phyloP scores from a whole-genome alignment of 2,797 vertebrate genomes.

The Microctenopoma lineatum region DNA sequence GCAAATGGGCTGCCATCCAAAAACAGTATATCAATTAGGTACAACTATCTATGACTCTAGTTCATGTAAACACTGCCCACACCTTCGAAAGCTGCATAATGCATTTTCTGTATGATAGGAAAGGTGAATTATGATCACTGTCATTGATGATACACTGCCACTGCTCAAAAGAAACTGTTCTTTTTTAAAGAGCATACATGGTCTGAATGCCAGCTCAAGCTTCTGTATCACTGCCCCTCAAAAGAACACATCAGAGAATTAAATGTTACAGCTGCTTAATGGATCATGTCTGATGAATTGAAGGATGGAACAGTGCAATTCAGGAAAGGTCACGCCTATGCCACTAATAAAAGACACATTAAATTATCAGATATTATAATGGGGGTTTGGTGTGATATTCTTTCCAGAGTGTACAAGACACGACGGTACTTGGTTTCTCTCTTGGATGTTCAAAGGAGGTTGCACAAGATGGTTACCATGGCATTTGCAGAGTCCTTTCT shows the following conservation, averaged over 20 bases:
- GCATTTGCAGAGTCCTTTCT: conserved; percentile 65
- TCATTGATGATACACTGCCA: conserved; percentile 33
- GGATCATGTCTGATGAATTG: conserved; percentile 57
- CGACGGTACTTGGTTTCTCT: conserved; percentile 49
- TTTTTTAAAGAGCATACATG: conserved; percentile 21
- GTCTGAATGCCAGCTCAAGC: conserved; percentile 41
- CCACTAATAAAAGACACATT: conserved; percentile 54
- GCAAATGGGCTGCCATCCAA: conserved; percentile 29
- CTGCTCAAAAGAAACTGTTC: conserved; percentile 31
- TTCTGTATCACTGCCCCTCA: conserved; percentile 26
- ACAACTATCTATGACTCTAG: conserved; percentile 20
- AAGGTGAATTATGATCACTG: conserved; percentile 40
- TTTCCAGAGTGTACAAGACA: conserved; percentile 37
- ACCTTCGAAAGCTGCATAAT: conserved; percentile 54
- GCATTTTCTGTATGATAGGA: conserved; percentile 20
- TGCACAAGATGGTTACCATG: conserved; percentile 72
- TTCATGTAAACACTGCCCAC: conserved; percentile 46
- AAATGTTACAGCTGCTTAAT: conserved; percentile 57
- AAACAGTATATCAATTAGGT: conserved; percentile 21
- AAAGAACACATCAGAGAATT: conserved; percentile 34
- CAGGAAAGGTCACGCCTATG: conserved; percentile 43
- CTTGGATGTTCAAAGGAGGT: conserved; percentile 60
- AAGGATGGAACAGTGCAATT: conserved; percentile 50
- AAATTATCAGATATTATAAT: conserved; percentile 55
- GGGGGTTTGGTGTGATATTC: conserved; percentile 49